Percentiles rank a stretch among this genome's conserved stretches.
Conservation (phyloP, 1,140 invertebrate species). For the Coboldia fuscipes region DNA sequence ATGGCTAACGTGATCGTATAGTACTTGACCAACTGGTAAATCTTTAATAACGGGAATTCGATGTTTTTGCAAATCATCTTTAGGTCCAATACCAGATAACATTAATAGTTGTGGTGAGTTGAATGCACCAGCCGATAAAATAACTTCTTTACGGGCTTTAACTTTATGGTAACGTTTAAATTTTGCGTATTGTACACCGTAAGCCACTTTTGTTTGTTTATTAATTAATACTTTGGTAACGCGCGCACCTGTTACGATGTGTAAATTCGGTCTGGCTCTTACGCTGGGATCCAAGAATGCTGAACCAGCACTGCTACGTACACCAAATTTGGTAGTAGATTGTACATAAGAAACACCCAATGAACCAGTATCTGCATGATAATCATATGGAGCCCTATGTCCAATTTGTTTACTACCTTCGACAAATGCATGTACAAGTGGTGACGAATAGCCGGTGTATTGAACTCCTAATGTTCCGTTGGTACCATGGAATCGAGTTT, state of each 20-base stretch:
- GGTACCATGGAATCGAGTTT: constrained; percentile 29
- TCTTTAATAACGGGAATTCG: constrained; percentile 41
- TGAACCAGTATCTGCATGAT: constrained; percentile 11
- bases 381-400: constrained; percentile 12
- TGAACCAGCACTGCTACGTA: constrained; percentile 26
- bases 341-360: constrained; percentile 41
- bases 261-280: constrained; percentile 37
- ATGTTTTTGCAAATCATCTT: constrained; percentile 33
- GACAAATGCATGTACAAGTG: constrained; percentile 34
- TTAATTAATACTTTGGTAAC: constrained; percentile 41
- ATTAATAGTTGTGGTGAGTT: constrained; percentile 62
- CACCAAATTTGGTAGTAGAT: constrained; percentile 31
- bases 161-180: constrained; percentile 22
- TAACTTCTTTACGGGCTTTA: constrained; percentile 40
- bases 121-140: constrained; percentile 48
- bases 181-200: constrained; percentile 36
- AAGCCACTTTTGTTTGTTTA: constrained; percentile 28
- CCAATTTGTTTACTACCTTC: constrained; percentile 34
- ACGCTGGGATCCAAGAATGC: constrained; percentile 31
- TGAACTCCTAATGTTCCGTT: constrained; percentile 29
- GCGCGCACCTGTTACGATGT: constrained; percentile 28
- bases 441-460: constrained; percentile 27
- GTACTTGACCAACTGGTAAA: constrained; percentile 40
- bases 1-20: constrained; percentile 54
- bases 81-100: constrained; percentile 59